Evolutionary conservation across 2,797 vertebrate species (phyloP).

Genomic region (Tokudaia tokunoshimensis): DNA sequence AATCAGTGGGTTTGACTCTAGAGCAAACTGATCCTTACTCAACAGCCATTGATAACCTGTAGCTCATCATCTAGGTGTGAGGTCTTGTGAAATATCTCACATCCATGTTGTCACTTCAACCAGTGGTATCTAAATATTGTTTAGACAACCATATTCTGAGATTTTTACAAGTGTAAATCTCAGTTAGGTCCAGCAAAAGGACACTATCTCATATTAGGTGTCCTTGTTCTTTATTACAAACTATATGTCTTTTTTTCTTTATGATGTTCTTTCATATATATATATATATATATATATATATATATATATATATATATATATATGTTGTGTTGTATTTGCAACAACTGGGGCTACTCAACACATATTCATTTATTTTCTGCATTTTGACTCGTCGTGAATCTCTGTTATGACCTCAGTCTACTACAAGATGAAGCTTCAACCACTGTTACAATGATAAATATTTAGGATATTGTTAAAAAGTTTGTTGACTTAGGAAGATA

Average conservation of each 20-base stretch:
- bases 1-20: background rate
- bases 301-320: background rate
- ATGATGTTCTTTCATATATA: background rate
- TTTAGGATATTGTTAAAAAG: background rate
- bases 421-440: background rate
- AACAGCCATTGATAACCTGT: background rate
- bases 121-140: background rate
- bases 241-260: background rate
- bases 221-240: background rate
- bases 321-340: background rate
- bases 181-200: background rate
- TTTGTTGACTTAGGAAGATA: background rate
- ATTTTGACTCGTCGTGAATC: background rate
- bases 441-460: background rate
- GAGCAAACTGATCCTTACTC: background rate
- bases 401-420: background rate
- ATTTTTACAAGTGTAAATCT: background rate
- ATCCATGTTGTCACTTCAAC: background rate
- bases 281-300: too few species aligned
- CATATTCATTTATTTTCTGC: background rate
- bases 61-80: background rate
- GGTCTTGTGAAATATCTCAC: background rate
- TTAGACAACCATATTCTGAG: background rate
- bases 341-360: background rate
- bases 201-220: background rate